Percentiles rank a stretch among this genome's conserved stretches.
These are phyloP conservation scores for Illadopsis cleaveri DNA, from an alignment of 2,113 vertebrate species.

Conservation along the genomic window DNA sequence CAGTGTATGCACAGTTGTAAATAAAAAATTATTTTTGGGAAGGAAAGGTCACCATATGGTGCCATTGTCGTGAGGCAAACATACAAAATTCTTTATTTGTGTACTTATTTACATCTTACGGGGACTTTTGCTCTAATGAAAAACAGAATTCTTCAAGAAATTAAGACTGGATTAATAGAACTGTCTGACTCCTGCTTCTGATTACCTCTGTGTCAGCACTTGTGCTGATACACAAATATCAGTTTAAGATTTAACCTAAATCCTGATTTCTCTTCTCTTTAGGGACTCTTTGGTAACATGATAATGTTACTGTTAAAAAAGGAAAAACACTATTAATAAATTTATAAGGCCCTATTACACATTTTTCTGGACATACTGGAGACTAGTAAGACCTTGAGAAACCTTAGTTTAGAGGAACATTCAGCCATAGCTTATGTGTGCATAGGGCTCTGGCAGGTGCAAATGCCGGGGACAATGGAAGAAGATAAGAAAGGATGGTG, in stretches of 20 bases:
- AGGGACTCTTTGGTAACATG: not conserved
- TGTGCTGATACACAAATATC: not conserved
- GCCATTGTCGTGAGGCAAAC: not conserved
- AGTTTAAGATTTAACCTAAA: not conserved
- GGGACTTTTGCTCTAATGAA: not conserved
- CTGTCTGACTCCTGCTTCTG: not conserved
- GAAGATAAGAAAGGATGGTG: not conserved
- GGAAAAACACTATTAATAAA: not conserved
- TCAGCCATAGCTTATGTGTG: accelerated
- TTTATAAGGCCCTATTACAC: not conserved
- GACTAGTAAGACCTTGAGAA: not conserved
- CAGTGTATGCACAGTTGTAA: not conserved
- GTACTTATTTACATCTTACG: not conserved
- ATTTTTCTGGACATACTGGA: not conserved
- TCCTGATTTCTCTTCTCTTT: not conserved
- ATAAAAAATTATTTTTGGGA: not conserved
- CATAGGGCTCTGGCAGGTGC: not conserved
- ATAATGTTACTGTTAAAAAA: not conserved
- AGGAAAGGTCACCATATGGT: not conserved
- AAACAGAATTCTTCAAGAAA: not conserved
- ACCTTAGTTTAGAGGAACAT: not conserved
- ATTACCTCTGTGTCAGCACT: not conserved
- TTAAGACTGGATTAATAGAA: not conserved
- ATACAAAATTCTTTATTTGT: not conserved
- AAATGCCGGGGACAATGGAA: not conserved